phyloP scores from a whole-genome alignment of 2,888 invertebrate genomes.

The Cerceris rybyensis region DNA sequence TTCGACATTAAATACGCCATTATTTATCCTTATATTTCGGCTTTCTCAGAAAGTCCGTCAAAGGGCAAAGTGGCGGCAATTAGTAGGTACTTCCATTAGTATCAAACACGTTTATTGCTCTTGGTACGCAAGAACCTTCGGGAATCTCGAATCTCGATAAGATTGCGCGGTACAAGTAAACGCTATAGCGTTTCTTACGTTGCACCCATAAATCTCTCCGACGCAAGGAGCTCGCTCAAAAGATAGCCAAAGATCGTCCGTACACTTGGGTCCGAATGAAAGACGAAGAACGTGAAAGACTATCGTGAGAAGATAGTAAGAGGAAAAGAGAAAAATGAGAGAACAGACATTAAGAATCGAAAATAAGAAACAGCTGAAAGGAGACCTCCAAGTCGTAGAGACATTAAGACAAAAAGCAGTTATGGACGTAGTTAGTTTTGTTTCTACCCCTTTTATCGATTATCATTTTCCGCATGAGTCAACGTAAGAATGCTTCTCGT shows the following conservation, averaged over 20 bases:
- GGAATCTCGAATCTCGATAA: slow-evolving; percentile 57
- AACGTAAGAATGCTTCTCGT: slow-evolving; percentile 58
- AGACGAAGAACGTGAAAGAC: slow-evolving; percentile 22
- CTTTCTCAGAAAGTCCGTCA: slow-evolving; percentile 13
- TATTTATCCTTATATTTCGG: slow-evolving; percentile 3
- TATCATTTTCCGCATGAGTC: slow-evolving; percentile 47
- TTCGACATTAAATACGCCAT: neutral
- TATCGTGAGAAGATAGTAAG: slow-evolving; percentile 1
- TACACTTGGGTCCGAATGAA: slow-evolving; percentile 32
- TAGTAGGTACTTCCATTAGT: slow-evolving; percentile 44
- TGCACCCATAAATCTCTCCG: slow-evolving; percentile 55
- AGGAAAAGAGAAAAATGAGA: slow-evolving; percentile 3
- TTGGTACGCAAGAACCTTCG: slow-evolving; percentile 29
- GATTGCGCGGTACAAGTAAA: slow-evolving; percentile 50
- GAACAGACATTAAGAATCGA: neutral
- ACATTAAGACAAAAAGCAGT: slow-evolving; percentile 57
- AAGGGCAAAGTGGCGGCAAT: slow-evolving; percentile 41
- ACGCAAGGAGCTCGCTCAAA: slow-evolving; percentile 51
- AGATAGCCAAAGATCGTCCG: slow-evolving; percentile 56
- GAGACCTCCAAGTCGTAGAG: slow-evolving; percentile 36
- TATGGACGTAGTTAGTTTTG: slow-evolving; percentile 33
- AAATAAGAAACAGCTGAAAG: slow-evolving; percentile 18
- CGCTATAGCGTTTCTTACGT: slow-evolving; percentile 55
- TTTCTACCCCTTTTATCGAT: slow-evolving; percentile 23
- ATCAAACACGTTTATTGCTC: slow-evolving; percentile 47